Percentiles rank a stretch among this genome's conserved stretches.
Evolutionary conservation across 2,113 vertebrate species (phyloP).

Genomic region (Trogon melanurus): DNA sequence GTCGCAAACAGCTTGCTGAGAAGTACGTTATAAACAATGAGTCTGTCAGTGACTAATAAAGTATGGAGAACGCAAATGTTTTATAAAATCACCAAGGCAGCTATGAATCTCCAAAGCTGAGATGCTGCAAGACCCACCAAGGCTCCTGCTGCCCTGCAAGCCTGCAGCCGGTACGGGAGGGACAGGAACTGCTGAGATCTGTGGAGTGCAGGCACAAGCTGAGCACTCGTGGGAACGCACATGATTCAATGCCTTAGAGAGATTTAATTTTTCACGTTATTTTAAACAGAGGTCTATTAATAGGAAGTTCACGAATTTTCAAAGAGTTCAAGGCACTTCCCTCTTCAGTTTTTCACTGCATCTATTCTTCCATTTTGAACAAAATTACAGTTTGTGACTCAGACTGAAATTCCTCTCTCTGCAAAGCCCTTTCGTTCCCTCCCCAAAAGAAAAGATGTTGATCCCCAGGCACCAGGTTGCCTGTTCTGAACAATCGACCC

Average conservation of each 20-base stretch:
- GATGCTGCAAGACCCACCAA: constrained; percentile 11
- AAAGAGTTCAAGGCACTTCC: constrained; percentile 24
- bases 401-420: neutral
- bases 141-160: neutral
- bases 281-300: constrained; percentile 50
- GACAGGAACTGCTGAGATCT: neutral
- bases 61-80: constrained; percentile 67
- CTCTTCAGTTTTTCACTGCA: neutral
- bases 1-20: constrained; percentile 78
- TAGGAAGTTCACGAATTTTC: constrained; percentile 57
- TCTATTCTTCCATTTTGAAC: neutral
- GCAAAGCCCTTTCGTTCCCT: neutral
- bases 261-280: constrained; percentile 33
- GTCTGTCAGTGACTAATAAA: constrained; percentile 79
- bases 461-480: neutral
- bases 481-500: neutral
- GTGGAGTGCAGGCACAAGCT: neutral
- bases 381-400: neutral
- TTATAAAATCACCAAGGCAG: constrained; percentile 71
- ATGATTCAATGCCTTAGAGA: constrained; percentile 32
- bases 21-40: constrained; percentile 79
- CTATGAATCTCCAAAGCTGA: constrained; percentile 60
- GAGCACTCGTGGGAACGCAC: constrained; percentile 1
- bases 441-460: neutral
- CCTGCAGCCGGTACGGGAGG: neutral